phyloP scores from a whole-genome alignment of 1,140 invertebrate species.

The Drosophila melanica region DNA sequence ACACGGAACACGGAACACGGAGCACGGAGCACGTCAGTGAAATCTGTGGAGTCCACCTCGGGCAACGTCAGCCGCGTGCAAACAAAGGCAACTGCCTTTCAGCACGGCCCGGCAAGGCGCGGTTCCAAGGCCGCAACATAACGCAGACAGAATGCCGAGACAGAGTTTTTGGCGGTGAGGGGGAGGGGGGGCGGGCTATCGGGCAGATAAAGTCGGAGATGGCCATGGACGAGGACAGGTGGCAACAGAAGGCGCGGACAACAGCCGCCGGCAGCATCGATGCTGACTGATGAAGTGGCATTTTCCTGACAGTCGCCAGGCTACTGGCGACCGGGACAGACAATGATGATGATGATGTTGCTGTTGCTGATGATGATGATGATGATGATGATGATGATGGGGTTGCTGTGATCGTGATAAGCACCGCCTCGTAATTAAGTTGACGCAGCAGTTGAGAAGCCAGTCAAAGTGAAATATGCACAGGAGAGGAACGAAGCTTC shows the following conservation, averaged over 20 bases:
- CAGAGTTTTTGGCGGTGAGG: no score
- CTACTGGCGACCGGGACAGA: constrained; percentile 3
- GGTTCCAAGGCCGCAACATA: constrained; percentile 12
- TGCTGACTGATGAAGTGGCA: constrained; percentile 80
- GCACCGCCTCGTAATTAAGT: constrained; percentile 72
- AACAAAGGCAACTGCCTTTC: constrained; percentile 56
- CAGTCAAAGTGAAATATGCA: constrained; percentile 47
- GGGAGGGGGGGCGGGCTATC: no score
- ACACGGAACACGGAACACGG: no score
- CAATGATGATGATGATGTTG: constrained; percentile 43
- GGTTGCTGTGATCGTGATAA: constrained; percentile 58
- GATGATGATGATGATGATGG: constrained; percentile 16
- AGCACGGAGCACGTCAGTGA: neutral
- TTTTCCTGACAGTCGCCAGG: constrained; percentile 52
- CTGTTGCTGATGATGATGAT: constrained; percentile 36
- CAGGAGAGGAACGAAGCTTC: constrained; percentile 8
- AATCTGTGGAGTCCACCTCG: constrained; percentile 66
- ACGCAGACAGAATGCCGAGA: neutral
- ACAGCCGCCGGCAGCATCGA: constrained; percentile 53
- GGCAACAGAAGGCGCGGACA: constrained; percentile 60
- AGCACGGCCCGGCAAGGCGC: constrained; percentile 1
- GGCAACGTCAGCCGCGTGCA: constrained; percentile 49
- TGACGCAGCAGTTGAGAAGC: constrained; percentile 50
- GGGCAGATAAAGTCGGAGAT: constrained; percentile 25
- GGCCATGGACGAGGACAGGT: constrained; percentile 41